These are phyloP conservation scores for Dicyrtoma fusca DNA, from an alignment of 2,888 invertebrate species.

Conservation along the genomic window DNA sequence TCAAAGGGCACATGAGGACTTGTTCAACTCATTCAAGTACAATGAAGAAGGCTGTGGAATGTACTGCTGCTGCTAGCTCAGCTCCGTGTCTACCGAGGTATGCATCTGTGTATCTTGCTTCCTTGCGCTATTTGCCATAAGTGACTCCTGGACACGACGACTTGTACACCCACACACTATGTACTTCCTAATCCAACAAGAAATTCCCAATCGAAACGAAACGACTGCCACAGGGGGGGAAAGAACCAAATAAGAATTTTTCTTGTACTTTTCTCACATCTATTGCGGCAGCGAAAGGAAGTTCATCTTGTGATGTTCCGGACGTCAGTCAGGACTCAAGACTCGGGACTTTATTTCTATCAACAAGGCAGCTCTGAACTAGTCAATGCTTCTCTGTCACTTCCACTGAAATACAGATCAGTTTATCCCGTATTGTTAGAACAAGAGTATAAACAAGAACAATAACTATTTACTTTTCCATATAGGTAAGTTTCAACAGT, in stretches of 20 bases:
- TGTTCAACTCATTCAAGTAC: too few relatives aligned
- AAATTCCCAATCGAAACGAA: background rate
- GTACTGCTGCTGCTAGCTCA: background rate
- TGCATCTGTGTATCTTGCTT: background rate
- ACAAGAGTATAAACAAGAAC: too few relatives aligned
- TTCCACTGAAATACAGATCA: too few relatives aligned
- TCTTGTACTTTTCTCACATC: constrained; percentile 1
- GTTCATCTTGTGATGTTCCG: constrained; percentile 30
- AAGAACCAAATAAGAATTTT: constrained; percentile 7
- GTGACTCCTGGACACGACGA: constrained; percentile 25
- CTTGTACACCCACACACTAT: constrained; percentile 10
- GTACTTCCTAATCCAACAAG: constrained; percentile 4
- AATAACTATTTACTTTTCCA: too few relatives aligned
- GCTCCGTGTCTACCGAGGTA: background rate
- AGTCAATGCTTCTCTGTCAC: too few relatives aligned
- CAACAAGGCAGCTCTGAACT: too few relatives aligned
- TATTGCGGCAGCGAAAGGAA: constrained; percentile 23
- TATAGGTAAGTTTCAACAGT: background rate
- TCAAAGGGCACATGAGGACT: too few relatives aligned
- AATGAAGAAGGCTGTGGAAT: background rate
- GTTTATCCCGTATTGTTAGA: too few relatives aligned
- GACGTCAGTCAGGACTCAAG: constrained; percentile 22
- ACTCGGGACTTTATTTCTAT: too few relatives aligned
- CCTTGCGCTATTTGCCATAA: background rate
- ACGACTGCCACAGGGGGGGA: background rate